Conservation (phyloP, 2,113 vertebrate species). For the Actenoides hombroni region DNA sequence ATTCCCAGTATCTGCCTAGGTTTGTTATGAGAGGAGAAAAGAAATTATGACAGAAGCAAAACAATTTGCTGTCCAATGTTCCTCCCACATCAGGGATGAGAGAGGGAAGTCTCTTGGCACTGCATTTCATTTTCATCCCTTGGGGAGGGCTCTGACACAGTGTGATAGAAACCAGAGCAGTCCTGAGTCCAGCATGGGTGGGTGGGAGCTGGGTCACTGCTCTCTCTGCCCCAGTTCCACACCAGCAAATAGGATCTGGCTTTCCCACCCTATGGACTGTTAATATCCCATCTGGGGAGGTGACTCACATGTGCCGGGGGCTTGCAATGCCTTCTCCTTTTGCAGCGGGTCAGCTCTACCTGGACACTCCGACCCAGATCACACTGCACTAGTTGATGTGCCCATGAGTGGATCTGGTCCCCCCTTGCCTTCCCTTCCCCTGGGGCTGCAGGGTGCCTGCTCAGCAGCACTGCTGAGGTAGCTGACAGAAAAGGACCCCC, state of each 20-base stretch:
- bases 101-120: not conserved
- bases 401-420: not conserved
- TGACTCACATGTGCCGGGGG: not conserved
- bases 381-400: rapidly evolving
- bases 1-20: not conserved
- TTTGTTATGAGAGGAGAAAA: not conserved
- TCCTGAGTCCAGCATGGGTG: not conserved
- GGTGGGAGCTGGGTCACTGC: not conserved
- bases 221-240: not conserved
- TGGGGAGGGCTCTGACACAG: not conserved
- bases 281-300: not conserved
- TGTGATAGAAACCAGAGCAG: not conserved
- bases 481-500: too few species aligned
- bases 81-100: not conserved
- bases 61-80: not conserved
- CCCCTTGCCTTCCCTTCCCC: not conserved
- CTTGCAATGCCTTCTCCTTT: not conserved
- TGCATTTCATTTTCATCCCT: not conserved
- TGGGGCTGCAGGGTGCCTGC: not conserved
- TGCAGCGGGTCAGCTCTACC: not conserved
- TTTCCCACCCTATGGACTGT: not conserved
- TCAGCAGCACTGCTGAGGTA: not conserved
- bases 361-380: not conserved
- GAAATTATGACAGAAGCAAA: not conserved
- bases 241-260: not conserved